A percentile compares a stretch with the other conserved stretches of the same genome.
Conservation (phyloP, 2,888 invertebrate genomes). For the Phania funesta region DNA sequence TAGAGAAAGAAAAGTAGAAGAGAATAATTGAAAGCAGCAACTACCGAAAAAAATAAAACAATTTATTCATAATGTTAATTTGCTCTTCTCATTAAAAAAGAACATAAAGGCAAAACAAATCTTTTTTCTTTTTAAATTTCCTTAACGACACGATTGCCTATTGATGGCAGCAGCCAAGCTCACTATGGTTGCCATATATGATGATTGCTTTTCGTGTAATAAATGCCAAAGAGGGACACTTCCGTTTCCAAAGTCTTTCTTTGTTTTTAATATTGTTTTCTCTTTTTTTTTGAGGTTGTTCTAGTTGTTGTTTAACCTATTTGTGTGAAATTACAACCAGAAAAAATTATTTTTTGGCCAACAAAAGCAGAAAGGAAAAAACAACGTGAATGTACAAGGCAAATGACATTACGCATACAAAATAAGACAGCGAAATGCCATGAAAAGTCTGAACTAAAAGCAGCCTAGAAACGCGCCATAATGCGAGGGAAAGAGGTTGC, state of each 20-base stretch:
- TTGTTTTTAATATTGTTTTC: background rate
- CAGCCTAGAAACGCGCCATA: background rate
- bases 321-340: conserved; percentile 24
- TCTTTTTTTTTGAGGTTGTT: background rate
- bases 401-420: conserved; percentile 35
- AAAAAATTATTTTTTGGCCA: background rate
- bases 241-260: conserved; percentile 36
- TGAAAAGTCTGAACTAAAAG: conserved; percentile 10
- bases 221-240: conserved; percentile 56
- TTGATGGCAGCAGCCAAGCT: conserved; percentile 30
- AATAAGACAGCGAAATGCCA: conserved; percentile 25
- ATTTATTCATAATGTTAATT: background rate
- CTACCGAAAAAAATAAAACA: background rate
- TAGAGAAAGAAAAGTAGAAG: too few species aligned
- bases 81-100: conserved; percentile 1
- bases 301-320: conserved; percentile 14
- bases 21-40: background rate
- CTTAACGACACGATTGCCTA: conserved; percentile 35
- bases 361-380: background rate
- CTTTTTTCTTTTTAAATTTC: conserved; percentile 15
- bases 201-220: conserved; percentile 53
- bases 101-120: background rate
- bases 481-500: background rate
- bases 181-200: conserved; percentile 17
- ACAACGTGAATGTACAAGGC: background rate